phyloP scores from a whole-genome alignment of 2,113 vertebrate species.

The Blennius ocellaris region DNA sequence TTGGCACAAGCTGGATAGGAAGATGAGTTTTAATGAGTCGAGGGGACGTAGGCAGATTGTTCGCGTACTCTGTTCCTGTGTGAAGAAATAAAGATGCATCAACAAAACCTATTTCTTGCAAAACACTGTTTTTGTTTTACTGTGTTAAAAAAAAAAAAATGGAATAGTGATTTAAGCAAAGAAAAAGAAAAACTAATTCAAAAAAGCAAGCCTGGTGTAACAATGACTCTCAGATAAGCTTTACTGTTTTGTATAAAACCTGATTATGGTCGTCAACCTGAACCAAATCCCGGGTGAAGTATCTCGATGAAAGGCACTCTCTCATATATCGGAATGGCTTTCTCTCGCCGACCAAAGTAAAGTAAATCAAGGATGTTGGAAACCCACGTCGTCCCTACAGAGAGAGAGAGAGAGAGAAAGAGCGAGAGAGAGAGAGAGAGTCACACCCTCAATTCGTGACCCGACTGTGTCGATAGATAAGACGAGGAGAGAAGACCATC shows the following conservation, averaged over 20 bases:
- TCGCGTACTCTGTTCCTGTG: slow-evolving; percentile 63
- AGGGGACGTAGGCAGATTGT: slow-evolving; percentile 73
- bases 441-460: too few species aligned
- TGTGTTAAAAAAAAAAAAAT: too few species aligned
- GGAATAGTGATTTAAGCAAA: too few species aligned
- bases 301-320: slow-evolving; percentile 85
- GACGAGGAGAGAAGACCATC: too few species aligned
- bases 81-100: background rate
- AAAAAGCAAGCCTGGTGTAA: too few species aligned
- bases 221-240: too few species aligned
- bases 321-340: slow-evolving; percentile 62
- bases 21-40: slow-evolving; percentile 88
- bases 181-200: too few species aligned
- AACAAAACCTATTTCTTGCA: background rate
- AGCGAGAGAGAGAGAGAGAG: too few species aligned
- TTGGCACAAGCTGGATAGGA: slow-evolving; percentile 82
- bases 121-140: too few species aligned
- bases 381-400: slow-evolving; percentile 86
- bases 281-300: fast-evolving
- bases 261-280: slow-evolving; percentile 7
- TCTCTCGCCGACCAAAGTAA: slow-evolving; percentile 73
- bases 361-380: slow-evolving; percentile 84
- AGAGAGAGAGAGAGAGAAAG: background rate
- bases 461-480: too few species aligned
- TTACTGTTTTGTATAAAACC: too few species aligned